Evolutionary conservation across 2,113 vertebrate species (phyloP).

Genomic region (Thunnus maccoyii): DNA sequence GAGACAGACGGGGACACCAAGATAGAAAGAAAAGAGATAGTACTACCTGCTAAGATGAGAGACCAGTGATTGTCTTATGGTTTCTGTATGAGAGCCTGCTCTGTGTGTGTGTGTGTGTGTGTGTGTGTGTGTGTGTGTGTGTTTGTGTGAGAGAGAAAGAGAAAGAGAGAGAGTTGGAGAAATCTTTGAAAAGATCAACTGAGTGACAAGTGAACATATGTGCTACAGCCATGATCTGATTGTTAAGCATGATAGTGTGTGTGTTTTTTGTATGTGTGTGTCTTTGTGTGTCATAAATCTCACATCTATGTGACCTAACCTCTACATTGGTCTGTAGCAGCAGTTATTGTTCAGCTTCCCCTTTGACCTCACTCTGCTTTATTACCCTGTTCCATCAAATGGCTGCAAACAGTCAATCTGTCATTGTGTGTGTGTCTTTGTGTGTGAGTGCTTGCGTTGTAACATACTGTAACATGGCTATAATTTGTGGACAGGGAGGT

Average conservation of each 20-base stretch:
- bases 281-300: slow-evolving; percentile 49
- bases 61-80: slow-evolving; percentile 37
- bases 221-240: neutral
- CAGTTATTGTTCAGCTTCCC: slow-evolving; percentile 64
- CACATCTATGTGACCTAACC: slow-evolving; percentile 13
- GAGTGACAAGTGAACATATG: neutral
- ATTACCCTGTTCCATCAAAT: slow-evolving; percentile 61
- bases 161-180: neutral
- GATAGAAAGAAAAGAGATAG: slow-evolving; percentile 18
- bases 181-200: neutral
- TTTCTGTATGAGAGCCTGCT: slow-evolving; percentile 27
- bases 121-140: slow-evolving; percentile 21
- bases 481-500: slow-evolving; percentile 36
- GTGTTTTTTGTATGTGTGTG: neutral
- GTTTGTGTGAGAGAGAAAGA: neutral
- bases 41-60: slow-evolving; percentile 49
- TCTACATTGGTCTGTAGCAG: slow-evolving; percentile 40
- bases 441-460: slow-evolving; percentile 18
- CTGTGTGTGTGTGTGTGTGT: slow-evolving; percentile 19
- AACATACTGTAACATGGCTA: slow-evolving; percentile 30
- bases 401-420: slow-evolving; percentile 10
- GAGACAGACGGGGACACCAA: slow-evolving; percentile 40
- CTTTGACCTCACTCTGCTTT: slow-evolving; percentile 64
- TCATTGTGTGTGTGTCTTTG: slow-evolving; percentile 23
- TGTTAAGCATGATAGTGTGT: slow-evolving; percentile 3